Conservation (phyloP, 2,888 invertebrate species). For the Eristalis pertinax region DNA sequence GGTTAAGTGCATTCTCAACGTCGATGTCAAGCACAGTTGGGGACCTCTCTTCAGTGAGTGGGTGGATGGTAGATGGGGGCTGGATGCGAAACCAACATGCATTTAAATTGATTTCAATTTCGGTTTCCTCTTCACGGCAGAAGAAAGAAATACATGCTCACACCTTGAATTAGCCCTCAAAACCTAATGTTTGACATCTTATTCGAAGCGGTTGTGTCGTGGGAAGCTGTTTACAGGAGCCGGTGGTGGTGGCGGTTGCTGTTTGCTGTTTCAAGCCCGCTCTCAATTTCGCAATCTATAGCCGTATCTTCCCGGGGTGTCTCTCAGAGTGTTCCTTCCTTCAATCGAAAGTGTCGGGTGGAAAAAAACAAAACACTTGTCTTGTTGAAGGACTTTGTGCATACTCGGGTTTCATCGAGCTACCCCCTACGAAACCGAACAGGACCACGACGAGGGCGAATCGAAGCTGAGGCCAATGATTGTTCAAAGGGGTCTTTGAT, state of each 20-base stretch:
- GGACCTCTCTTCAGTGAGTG: constrained; percentile 45
- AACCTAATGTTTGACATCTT: constrained; percentile 67
- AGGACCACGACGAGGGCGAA: background rate
- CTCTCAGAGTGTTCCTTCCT: constrained; percentile 23
- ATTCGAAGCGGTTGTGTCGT: constrained; percentile 13
- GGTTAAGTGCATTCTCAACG: constrained; percentile 67
- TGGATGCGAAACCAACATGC: constrained; percentile 53
- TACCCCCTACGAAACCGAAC: background rate
- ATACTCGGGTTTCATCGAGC: background rate
- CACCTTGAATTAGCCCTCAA: constrained; percentile 65
- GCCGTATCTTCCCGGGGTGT: background rate
- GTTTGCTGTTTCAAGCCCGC: constrained; percentile 12
- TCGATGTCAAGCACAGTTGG: constrained; percentile 69
- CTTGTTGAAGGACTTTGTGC: constrained; percentile 41
- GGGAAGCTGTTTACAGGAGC: constrained; percentile 27
- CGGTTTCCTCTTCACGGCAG: constrained; percentile 59
- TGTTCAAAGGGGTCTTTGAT: constrained; percentile 62
- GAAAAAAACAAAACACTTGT: constrained; percentile 67
- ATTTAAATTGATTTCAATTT: constrained; percentile 76
- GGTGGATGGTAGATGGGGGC: constrained; percentile 27
- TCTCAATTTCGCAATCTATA: constrained; percentile 45
- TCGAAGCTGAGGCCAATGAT: background rate
- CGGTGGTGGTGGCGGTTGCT: background rate
- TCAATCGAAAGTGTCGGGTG: constrained; percentile 58
- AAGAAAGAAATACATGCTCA: constrained; percentile 37